Base-by-base conservation (phyloP, 2,797 vertebrate species). In the Spatula versicolor region DNA sequence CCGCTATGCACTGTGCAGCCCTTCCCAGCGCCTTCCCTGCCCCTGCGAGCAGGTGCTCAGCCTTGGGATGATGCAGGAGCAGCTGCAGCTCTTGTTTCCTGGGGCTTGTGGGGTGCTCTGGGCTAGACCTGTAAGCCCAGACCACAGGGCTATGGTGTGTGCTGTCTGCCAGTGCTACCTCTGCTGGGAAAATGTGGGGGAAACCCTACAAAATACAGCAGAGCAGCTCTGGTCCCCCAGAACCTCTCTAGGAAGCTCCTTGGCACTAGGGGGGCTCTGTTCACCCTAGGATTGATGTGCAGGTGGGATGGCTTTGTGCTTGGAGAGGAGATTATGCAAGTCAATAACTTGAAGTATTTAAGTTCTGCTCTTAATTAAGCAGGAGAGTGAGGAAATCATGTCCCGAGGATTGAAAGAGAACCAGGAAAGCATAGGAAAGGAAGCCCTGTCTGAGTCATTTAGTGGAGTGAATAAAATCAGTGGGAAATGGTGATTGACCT, bases 231-330 rank as follows among this genome's bases (percentile, higher is more conserved):
- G 21, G 35, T 25, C 23, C 13, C 13, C 16, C 11, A 21, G 54
- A 31, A 21, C 6, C 54, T 55, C 37, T 37, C 35, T 62, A 20
- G 28, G 60, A 39, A 64, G 8, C 3, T 0, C 17, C 19, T 82
- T 0, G 0, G 39, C 56, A 16, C 50, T 16, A 15, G 26, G 14
- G 2, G 37, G 20, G 35, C 35, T 12, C 9, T 21, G 23, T 7
- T 62, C 19, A 11, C 11, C 26, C 18, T 2, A 3, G 21, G 23
- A 8, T 0, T 1, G n/a, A 11, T 0, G 0, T 15, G 14, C 1
- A 0, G 17, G 13, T 69, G 55, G 55, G 31, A 10, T 1, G 7
- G 30, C 17, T 3, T 43, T 7, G 0, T 46, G 8, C 46, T 41
- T 16, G n/a, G n/a, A 58, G 63, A 48, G 46, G 60, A 52, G 7